These are phyloP conservation scores for Geopemphigus sp. DNA, from an alignment of 1,140 invertebrate species.

Conservation along the genomic window DNA sequence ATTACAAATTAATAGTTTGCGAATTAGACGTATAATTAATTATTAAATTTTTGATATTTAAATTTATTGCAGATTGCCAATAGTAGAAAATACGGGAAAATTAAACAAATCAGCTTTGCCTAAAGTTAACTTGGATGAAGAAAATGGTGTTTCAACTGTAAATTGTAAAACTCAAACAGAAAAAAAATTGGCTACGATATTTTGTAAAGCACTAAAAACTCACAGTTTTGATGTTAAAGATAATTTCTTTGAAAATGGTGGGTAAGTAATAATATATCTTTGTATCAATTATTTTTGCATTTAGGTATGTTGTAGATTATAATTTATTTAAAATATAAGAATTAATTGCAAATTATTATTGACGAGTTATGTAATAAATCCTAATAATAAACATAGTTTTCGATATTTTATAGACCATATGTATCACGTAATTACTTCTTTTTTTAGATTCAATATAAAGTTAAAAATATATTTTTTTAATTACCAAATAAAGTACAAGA, in stretches of 20 bases:
- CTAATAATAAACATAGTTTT: too few species aligned
- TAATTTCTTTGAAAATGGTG: conserved; percentile 54
- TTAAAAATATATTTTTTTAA: too few species aligned
- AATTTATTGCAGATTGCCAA: conserved; percentile 52
- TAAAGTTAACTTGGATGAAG: conserved; percentile 42
- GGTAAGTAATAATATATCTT: conserved; percentile 52
- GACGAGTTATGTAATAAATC: too few species aligned
- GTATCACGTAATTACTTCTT: too few species aligned
- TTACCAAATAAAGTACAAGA: too few species aligned
- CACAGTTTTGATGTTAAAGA: conserved; percentile 52
- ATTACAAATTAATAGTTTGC: too few species aligned
- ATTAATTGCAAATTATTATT: too few species aligned
- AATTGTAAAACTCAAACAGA: conserved; percentile 49
- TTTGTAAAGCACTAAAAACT: conserved; percentile 52
- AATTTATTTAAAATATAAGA: too few species aligned
- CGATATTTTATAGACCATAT: too few species aligned
- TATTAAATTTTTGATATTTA: too few species aligned
- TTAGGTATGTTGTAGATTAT: too few species aligned
- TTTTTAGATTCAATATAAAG: too few species aligned
- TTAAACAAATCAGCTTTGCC: conserved; percentile 52
- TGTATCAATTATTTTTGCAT: not conserved
- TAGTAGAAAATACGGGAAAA: conserved; percentile 53
- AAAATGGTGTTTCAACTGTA: conserved; percentile 42
- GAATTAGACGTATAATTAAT: not conserved
- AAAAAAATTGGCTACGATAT: conserved; percentile 51